Percentiles rank a stretch among this genome's conserved stretches.
Conservation (phyloP, 2,888 invertebrate species). For the Caenorhabditis japonica region DNA sequence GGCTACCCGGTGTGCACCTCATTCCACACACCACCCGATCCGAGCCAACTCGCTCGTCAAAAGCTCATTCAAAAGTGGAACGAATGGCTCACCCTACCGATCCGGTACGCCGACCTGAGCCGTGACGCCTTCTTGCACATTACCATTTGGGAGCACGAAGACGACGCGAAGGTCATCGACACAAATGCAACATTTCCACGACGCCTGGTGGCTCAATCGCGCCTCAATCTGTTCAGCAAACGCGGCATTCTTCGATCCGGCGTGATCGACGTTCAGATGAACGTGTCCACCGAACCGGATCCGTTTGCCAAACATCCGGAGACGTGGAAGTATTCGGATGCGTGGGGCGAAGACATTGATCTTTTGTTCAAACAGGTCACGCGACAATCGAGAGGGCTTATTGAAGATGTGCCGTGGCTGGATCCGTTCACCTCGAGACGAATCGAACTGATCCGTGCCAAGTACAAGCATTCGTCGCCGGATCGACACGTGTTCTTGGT, state of each 20-base stretch:
- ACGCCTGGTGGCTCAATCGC: constrained; percentile 88
- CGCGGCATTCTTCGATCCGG: constrained; percentile 87
- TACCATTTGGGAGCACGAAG: constrained; percentile 68
- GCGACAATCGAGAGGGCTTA: constrained; percentile 82
- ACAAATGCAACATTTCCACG: constrained; percentile 41
- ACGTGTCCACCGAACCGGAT: constrained; percentile 28
- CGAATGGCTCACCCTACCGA: constrained; percentile 73
- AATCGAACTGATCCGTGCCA: constrained; percentile 86
- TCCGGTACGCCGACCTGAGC: constrained; percentile 71
- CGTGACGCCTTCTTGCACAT: constrained; percentile 72
- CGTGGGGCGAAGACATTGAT: constrained; percentile 46
- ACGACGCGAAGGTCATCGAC: constrained; percentile 3
- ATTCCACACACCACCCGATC: constrained; percentile 58
- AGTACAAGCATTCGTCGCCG: constrained; percentile 47
- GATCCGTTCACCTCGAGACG: constrained; percentile 94
- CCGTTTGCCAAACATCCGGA: constrained; percentile 34
- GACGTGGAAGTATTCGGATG: constrained; percentile 52
- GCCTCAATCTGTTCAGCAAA: constrained; percentile 93
- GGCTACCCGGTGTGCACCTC: constrained; percentile 71
- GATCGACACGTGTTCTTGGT: constrained; percentile 62
- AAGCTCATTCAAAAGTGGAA: constrained; percentile 68
- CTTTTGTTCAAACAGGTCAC: constrained; percentile 46
- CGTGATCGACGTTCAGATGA: constrained; percentile 86
- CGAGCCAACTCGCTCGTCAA: constrained; percentile 34
- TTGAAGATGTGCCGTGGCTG: constrained; percentile 95